Evolutionary conservation across 1,140 invertebrate genomes (phyloP).

Genomic region (Anoplophora glabripennis): DNA sequence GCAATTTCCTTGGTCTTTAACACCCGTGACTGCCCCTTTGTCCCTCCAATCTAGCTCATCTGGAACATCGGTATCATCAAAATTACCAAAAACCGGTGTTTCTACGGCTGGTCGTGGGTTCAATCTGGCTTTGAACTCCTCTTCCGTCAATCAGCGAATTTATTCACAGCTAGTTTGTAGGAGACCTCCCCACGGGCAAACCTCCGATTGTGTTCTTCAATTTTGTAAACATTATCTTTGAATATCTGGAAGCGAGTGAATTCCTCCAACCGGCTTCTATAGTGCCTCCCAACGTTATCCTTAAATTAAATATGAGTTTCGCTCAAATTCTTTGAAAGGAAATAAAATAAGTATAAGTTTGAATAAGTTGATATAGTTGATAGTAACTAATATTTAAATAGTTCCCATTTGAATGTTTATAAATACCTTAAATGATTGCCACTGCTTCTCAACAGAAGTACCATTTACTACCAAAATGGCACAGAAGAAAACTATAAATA

Average conservation of each 20-base stretch:
- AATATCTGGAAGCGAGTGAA: slow-evolving; percentile 24
- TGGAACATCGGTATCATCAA: slow-evolving; percentile 39
- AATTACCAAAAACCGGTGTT: too few species aligned
- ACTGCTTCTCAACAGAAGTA: too few species aligned
- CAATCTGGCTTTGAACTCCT: slow-evolving; percentile 18
- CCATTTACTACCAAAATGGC: too few species aligned
- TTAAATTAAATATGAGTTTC: background rate
- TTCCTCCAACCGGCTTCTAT: slow-evolving; percentile 15
- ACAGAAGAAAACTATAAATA: too few species aligned
- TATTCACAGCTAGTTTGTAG: slow-evolving; percentile 26
- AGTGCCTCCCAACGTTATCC: background rate
- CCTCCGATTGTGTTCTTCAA: slow-evolving; percentile 27
- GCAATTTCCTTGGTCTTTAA: slow-evolving; percentile 18
- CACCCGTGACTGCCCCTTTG: slow-evolving; percentile 5
- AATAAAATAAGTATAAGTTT: too few species aligned
- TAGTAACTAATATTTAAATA: too few species aligned
- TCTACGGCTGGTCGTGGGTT: too few species aligned
- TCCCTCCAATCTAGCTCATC: slow-evolving; percentile 14
- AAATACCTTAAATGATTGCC: too few species aligned
- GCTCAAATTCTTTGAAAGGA: too few species aligned
- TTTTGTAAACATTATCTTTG: slow-evolving; percentile 19
- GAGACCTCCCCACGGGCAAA: slow-evolving; percentile 19
- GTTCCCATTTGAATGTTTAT: too few species aligned
- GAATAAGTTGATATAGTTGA: too few species aligned
- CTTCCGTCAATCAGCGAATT: slow-evolving; percentile 27